phyloP scores from a whole-genome alignment of 2,797 vertebrate species.

The Labeo calbasu region DNA sequence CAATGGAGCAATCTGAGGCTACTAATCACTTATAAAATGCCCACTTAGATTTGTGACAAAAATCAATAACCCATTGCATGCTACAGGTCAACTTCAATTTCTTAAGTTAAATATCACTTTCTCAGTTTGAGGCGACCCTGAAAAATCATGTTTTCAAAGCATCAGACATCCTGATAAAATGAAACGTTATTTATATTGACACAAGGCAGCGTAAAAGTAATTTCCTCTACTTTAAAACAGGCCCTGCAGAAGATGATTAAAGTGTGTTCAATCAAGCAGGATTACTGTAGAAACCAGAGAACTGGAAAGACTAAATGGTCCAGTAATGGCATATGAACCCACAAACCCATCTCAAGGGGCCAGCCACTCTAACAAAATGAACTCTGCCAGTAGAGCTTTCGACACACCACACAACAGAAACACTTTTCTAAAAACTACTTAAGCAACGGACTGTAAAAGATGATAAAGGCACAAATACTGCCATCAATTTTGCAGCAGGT shows the following conservation, averaged over 20 bases:
- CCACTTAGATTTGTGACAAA: background rate
- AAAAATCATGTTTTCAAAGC: slow-evolving; percentile 24
- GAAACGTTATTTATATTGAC: slow-evolving; percentile 45
- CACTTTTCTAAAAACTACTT: background rate
- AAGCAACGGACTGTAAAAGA: background rate
- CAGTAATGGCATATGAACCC: slow-evolving; percentile 46
- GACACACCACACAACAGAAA: slow-evolving; percentile 24
- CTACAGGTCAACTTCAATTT: slow-evolving; percentile 12
- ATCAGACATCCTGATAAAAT: slow-evolving; percentile 22
- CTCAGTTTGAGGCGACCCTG: slow-evolving; percentile 7
- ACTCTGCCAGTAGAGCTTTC: slow-evolving; percentile 10
- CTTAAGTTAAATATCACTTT: slow-evolving; percentile 11
- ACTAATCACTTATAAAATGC: slow-evolving; percentile 28
- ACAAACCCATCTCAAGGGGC: slow-evolving; percentile 34
- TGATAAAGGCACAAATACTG: background rate
- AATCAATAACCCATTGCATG: slow-evolving; percentile 22
- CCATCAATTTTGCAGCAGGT: background rate
- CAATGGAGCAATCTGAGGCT: slow-evolving; percentile 27
- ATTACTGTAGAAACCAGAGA: slow-evolving; percentile 45
- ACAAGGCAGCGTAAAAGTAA: slow-evolving; percentile 39
- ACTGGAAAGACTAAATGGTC: slow-evolving; percentile 36
- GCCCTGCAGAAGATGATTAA: slow-evolving; percentile 42
- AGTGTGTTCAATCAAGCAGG: slow-evolving; percentile 41
- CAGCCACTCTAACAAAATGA: slow-evolving; percentile 20
- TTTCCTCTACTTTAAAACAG: slow-evolving; percentile 38